phyloP scores from a whole-genome alignment of 2,888 invertebrate genomes.

The Sinopyrophorus schimmeli region DNA sequence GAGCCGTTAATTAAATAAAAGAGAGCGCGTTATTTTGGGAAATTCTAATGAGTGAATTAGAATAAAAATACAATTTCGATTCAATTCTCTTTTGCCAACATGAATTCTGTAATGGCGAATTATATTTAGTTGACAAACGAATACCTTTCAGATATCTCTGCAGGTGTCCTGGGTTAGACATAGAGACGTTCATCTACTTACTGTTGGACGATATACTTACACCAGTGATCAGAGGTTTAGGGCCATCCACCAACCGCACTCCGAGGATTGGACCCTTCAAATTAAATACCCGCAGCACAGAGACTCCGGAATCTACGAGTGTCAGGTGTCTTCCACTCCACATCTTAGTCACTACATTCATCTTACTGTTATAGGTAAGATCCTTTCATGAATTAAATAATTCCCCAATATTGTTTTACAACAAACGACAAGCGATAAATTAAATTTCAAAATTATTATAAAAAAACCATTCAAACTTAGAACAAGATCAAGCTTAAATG shows the following conservation, averaged over 20 bases:
- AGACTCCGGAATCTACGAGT: conserved; percentile 90
- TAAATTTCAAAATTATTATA: too few relatives aligned
- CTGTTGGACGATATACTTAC: conserved; percentile 88
- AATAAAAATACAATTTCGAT: conserved; percentile 4
- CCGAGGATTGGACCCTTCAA: conserved; percentile 90
- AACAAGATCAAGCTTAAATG: too few relatives aligned
- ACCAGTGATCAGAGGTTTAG: conserved; percentile 90
- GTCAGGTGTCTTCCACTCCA: conserved; percentile 91
- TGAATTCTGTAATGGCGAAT: conserved; percentile 7
- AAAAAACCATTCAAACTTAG: too few relatives aligned
- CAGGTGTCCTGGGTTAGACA: conserved; percentile 93
- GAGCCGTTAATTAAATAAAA: conserved; percentile 4
- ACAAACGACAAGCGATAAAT: too few relatives aligned
- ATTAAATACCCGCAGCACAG: conserved; percentile 91
- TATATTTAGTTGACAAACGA: conserved; percentile 6
- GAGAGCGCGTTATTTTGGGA: neutral
- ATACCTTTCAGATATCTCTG: conserved; percentile 62
- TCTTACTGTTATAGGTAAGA: conserved; percentile 89
- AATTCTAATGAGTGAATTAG: conserved; percentile 4
- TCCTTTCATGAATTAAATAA: neutral
- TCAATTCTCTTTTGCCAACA: conserved; percentile 8
- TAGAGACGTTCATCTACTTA: conserved; percentile 85
- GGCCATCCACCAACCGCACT: conserved; percentile 81
- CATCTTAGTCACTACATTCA: conserved; percentile 92
- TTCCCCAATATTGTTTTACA: too few relatives aligned